Conservation (phyloP, 2,113 vertebrate species). For the Neoarius graeffei region DNA sequence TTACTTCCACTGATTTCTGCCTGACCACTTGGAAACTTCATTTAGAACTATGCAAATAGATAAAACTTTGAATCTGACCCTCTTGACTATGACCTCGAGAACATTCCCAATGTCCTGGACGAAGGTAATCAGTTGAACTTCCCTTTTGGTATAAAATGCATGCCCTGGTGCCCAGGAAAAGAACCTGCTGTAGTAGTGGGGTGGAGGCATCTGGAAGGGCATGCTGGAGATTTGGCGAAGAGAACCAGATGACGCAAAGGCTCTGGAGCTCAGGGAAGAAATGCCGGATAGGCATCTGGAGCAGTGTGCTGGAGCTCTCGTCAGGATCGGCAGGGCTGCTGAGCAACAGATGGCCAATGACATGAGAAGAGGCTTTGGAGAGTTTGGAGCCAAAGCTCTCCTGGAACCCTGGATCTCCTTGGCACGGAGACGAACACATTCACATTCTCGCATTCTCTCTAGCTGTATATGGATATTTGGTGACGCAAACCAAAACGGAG, state of each 20-base stretch:
- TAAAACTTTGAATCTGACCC: no score
- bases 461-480: not conserved
- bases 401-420: conserved; percentile 72
- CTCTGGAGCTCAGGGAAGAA: conserved; percentile 22
- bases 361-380: conserved; percentile 73
- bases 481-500: not conserved
- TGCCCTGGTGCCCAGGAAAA: not conserved
- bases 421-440: conserved; percentile 1
- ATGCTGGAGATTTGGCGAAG: conserved; percentile 27
- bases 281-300: conserved; percentile 50
- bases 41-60: no score
- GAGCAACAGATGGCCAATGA: conserved; percentile 78
- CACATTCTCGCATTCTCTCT: not conserved
- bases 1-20: no score
- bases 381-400: conserved; percentile 69
- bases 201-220: conserved; percentile 44
- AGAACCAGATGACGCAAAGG: conserved; percentile 14
- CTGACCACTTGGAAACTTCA: no score
- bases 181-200: not conserved
- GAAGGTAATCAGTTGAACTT: not conserved
- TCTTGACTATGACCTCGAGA: not conserved
- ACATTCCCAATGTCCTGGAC: not conserved
- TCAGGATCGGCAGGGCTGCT: conserved; percentile 73
- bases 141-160: not conserved
- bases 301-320: conserved; percentile 68